phyloP scores from a whole-genome alignment of 2,888 invertebrate species.

The Eulithis prunata region DNA sequence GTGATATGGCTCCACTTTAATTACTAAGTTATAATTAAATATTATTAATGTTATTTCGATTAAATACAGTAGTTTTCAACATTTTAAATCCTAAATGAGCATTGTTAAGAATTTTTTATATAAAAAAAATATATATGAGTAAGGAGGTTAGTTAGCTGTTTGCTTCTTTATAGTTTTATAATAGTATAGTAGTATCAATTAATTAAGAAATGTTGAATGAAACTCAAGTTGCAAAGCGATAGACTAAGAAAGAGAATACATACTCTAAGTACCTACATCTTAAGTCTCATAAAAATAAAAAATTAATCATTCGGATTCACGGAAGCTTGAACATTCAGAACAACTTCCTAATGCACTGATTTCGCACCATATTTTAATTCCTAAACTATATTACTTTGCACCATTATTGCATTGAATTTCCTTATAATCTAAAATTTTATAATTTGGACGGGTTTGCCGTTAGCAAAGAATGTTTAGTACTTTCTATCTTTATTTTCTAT shows the following conservation, averaged over 20 bases:
- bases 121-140: too few species aligned
- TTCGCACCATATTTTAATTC: slow-evolving; percentile 26
- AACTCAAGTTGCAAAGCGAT: too few species aligned
- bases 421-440: slow-evolving; percentile 10
- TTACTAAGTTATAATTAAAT: slow-evolving; percentile 46
- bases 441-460: slow-evolving; percentile 48
- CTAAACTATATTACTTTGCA: slow-evolving; percentile 36
- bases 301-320: background rate
- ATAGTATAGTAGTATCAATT: too few species aligned
- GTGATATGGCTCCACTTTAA: slow-evolving; percentile 79
- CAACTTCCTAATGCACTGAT: slow-evolving; percentile 1
- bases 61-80: slow-evolving; percentile 28
- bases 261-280: too few species aligned
- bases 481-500: slow-evolving; percentile 28
- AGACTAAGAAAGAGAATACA: too few species aligned
- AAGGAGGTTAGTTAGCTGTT: too few species aligned
- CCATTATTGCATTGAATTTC: slow-evolving; percentile 29
- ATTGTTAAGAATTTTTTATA: slow-evolving; percentile 29
- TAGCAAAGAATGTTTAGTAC: slow-evolving; percentile 37
- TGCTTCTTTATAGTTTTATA: too few species aligned
- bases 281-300: too few species aligned
- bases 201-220: too few species aligned
- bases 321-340: slow-evolving; percentile 1
- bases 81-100: slow-evolving; percentile 33
- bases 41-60: slow-evolving; percentile 33